Percentiles rank a stretch among this genome's conserved stretches.
Evolutionary conservation across 2,888 invertebrate genomes (phyloP).

Genomic region (Coelopa pilipes): DNA sequence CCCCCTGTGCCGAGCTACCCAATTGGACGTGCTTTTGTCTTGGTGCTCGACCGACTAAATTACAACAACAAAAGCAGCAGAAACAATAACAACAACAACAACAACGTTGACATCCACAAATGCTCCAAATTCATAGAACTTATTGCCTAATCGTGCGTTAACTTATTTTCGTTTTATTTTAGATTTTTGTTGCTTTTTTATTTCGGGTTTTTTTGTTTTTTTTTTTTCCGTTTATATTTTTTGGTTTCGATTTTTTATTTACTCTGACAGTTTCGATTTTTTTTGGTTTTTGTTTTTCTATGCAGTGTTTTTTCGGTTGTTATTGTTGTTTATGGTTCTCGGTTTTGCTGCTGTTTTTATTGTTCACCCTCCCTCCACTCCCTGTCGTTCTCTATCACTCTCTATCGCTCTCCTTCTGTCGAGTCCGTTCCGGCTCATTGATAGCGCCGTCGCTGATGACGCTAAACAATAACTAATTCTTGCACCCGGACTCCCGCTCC

Average conservation of each 20-base stretch:
- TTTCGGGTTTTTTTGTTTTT: constrained; percentile 5
- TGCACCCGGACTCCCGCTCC: neutral
- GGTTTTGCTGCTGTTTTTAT: constrained; percentile 13
- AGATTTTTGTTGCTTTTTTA: constrained; percentile 4
- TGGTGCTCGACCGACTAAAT: neutral
- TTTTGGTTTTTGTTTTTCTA: constrained; percentile 4
- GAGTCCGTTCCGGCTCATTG: constrained; percentile 42
- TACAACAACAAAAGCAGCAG: neutral
- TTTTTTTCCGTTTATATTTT: constrained; percentile 12
- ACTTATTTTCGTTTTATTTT: constrained; percentile 40
- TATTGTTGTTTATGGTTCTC: too few relatives aligned
- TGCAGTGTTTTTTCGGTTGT: too few relatives aligned
- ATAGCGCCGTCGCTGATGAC: constrained; percentile 27
- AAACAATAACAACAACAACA: neutral
- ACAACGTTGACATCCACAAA: neutral
- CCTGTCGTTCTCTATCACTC: constrained; percentile 7
- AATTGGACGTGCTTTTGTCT: neutral
- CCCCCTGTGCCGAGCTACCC: neutral
- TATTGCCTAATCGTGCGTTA: constrained; percentile 45
- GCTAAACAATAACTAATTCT: constrained; percentile 23
- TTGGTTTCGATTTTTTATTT: constrained; percentile 18
- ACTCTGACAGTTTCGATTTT: constrained; percentile 18
- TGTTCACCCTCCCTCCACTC: neutral
- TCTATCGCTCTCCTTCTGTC: constrained; percentile 1
- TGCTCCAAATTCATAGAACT: constrained; percentile 40